These are phyloP conservation scores for Machaerirhynchus nigripectus DNA, from an alignment of 2,113 vertebrate species.

Conservation along the genomic window DNA sequence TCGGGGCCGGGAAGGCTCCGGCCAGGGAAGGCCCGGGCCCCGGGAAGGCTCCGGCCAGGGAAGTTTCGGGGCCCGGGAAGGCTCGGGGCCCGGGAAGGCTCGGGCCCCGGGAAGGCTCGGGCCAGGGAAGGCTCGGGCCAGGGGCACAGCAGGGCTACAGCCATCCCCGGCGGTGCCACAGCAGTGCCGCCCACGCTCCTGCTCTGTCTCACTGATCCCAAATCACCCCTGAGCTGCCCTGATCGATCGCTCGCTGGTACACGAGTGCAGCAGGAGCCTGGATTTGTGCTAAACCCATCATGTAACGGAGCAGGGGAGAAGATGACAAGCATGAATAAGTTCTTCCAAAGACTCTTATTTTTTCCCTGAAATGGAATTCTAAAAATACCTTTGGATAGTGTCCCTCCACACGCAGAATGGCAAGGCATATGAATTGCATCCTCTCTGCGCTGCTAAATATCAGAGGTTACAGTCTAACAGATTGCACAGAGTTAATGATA, in stretches of 20 bases:
- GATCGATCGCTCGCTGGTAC: too few relatives aligned
- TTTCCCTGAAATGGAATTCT: background rate
- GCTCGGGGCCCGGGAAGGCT: too few relatives aligned
- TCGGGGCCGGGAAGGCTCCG: too few relatives aligned
- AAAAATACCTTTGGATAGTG: background rate
- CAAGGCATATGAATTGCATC: background rate
- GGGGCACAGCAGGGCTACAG: background rate
- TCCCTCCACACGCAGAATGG: background rate
- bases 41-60: too few relatives aligned
- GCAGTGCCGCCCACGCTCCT: background rate
- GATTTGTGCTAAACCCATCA: accelerated
- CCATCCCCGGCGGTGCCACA: background rate
- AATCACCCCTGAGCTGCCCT: background rate
- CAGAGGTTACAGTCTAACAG: background rate
- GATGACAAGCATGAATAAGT: background rate
- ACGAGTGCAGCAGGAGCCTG: background rate
- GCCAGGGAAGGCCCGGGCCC: too few relatives aligned
- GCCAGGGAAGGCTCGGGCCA: too few relatives aligned
- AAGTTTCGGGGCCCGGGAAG: too few relatives aligned
- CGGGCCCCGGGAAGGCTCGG: too few relatives aligned
- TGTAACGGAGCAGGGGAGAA: background rate
- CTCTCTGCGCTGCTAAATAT: background rate
- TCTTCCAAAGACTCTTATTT: background rate
- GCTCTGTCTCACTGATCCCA: background rate
- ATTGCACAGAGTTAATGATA: background rate